Base-by-base conservation (phyloP, 2,797 vertebrate genomes). In the Taenioides sp. region DNA sequence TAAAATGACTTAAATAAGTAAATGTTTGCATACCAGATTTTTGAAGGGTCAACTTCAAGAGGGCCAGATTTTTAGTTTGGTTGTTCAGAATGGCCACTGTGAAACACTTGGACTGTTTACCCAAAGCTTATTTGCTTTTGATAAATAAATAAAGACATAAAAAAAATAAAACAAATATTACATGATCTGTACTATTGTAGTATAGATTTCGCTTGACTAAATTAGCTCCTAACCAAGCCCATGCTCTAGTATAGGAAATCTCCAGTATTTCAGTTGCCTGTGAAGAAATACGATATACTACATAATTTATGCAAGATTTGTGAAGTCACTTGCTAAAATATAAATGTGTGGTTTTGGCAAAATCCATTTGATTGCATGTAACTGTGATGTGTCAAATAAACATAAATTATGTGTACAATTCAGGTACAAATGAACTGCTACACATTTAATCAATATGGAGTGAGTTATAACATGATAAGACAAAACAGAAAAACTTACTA, bases 291-390 rank as follows among this genome's bases (percentile, higher is more conserved):
- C 40, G 66, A 55, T 67, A 18, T 60, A 60, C 27, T 18, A 17
- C 27, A 7, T n/a, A 58, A 58, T 47, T 10, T 65, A 16, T 7
- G 65, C 54, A 52, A 31, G 25, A 5, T 14, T 55, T 57, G 16
- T 34, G n/a, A 22, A 16, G 28, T 12, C 27, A 54, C 66, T 34
- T 68, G 31, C 14, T 68, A 23, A 34, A 67, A 40, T 55, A 67
- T 37, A 72, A 70, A 50, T 72, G 5, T 6, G 11, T 66, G 7
- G 43, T 43, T 60, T 57, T 5, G 61, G 16, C 0, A 16, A 28
- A 3, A 54, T n/a, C 22, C 60, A 18, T 14, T 3, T 2, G 71
- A 10, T 55, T 67, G 66, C 28, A 50, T 60, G 11, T 28, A 67
- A 37, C 31, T 10, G 22, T 17, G 52, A 22, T 10, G 7, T 22